Evolutionary conservation across 2,888 invertebrate species (phyloP), one percentile per base, ranked within the genome.

Genomic region (Lithophane leautieri): DNA sequence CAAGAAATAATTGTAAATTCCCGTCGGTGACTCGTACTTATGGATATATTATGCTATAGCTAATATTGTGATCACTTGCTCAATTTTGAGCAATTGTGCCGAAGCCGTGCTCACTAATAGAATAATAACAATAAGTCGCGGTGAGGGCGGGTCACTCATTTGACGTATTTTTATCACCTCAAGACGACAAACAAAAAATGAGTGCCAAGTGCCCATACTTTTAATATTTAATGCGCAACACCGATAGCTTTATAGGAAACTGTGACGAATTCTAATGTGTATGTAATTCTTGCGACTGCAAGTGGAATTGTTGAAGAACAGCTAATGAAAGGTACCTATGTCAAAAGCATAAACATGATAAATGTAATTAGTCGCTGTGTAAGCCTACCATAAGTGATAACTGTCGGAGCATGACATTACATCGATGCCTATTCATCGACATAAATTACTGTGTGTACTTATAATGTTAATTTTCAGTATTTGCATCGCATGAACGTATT

Each of bases 51-150:
- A 52, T 47, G 47, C 77, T 82, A 71, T 58, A 62, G 58, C 52
- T 70, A 14, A 54, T 14, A 25, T 25, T 58, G 11, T 76, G 58
- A 65, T 62, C 62, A 77, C 58, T 71, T 73, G 50, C 60, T 63
- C 73, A 78, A 71, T 78, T 81, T 68, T 69, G 62, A 72, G 22
- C 76, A 60, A 69, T 70, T 58, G 47, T 74, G 14, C 40, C 34
- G 42, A 84, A 58, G 12, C 34, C 47, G 19, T 42, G 34, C 16
- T 76, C 28, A 56, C 65, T 66, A 12, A 60, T 66, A 71, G 61
- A 84, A 84, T 80, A 83, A 22, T 60, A 84, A 76, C 56, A 40
- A 40, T 44, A 40, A 9, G 12, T 8, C 22, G 28, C n/a, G 54
- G 42, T 56, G 52, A 58, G 25, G 14, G 44, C 22, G n/a, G 40